phyloP scores from a whole-genome alignment of 2,797 vertebrate species.

The Scolopax bukidnonensis region DNA sequence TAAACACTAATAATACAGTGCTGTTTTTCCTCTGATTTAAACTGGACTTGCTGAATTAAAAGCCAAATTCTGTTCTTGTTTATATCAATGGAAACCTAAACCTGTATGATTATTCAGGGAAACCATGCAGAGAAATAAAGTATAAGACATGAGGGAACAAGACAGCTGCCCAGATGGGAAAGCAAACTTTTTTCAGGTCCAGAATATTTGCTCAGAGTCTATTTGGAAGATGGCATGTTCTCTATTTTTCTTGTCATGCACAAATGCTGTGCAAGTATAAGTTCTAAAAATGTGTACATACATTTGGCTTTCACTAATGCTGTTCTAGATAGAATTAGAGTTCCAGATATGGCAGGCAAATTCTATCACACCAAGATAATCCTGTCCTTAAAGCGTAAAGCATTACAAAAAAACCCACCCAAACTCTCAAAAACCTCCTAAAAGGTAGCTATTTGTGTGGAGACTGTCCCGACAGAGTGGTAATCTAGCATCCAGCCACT shows the following conservation, averaged over 20 bases:
- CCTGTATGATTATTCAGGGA: not conserved
- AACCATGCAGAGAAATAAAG: not conserved
- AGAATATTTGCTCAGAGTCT: not conserved
- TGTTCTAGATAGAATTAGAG: not conserved
- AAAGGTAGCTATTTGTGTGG: not conserved
- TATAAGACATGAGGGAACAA: not conserved
- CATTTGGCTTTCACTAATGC: not conserved
- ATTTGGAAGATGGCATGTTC: not conserved
- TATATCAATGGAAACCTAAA: not conserved
- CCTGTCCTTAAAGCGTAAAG: not conserved
- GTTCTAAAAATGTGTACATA: not conserved
- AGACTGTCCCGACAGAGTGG: not conserved
- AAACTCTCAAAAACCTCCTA: not conserved
- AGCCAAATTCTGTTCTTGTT: not conserved
- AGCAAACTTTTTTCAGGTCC: not conserved
- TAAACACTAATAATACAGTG: not conserved
- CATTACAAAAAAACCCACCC: not conserved
- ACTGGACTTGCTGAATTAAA: not conserved
- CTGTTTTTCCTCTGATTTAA: not conserved
- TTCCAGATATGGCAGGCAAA: not conserved
- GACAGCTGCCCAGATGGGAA: not conserved
- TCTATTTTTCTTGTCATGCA: not conserved
- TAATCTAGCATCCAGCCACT: not conserved
- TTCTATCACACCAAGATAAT: not conserved
- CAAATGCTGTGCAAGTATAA: not conserved